Evolutionary conservation across 53 echinoderm and acorn worm genomes (phyloP).

Genomic region (Hippasteria phrygiana): DNA sequence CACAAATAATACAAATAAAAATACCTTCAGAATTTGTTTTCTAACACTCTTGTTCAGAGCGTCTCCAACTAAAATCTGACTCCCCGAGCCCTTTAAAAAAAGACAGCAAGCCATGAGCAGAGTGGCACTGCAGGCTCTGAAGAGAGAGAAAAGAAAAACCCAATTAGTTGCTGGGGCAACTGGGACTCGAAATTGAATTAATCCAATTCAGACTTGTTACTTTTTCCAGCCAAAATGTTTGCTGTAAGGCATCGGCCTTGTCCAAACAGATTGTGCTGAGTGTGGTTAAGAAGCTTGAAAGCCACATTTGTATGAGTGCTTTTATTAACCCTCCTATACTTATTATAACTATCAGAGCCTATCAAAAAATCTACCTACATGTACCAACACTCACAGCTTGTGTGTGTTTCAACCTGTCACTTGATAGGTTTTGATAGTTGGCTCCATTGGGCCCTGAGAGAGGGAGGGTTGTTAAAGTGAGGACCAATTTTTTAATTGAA

Average conservation of each 20-base stretch:
- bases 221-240: slow-evolving; percentile 3
- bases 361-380: no score
- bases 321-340: no score
- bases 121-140: not conserved
- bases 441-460: no score
- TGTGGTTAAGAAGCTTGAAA: not conserved
- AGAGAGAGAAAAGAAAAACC: no score
- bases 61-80: not conserved
- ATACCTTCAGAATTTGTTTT: not conserved
- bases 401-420: no score
- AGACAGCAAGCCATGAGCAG: not conserved
- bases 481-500: no score
- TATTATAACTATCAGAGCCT: no score
- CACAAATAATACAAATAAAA: not conserved
- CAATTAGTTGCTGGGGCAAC: slow-evolving; percentile 55
- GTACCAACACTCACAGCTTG: no score
- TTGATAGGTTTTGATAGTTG: no score
- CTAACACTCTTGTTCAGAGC: not conserved
- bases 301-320: not conserved
- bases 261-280: slow-evolving; percentile 10
- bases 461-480: no score
- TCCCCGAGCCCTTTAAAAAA: slow-evolving; percentile 8
- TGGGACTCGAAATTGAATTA: slow-evolving; percentile 52
- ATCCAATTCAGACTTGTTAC: slow-evolving; percentile 28
- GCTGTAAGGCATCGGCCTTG: slow-evolving; percentile 15